A percentile compares a stretch with the other conserved stretches of the same genome.
phyloP scores from a whole-genome alignment of 2,113 vertebrate species.

The Campylomormyrus numenius region DNA sequence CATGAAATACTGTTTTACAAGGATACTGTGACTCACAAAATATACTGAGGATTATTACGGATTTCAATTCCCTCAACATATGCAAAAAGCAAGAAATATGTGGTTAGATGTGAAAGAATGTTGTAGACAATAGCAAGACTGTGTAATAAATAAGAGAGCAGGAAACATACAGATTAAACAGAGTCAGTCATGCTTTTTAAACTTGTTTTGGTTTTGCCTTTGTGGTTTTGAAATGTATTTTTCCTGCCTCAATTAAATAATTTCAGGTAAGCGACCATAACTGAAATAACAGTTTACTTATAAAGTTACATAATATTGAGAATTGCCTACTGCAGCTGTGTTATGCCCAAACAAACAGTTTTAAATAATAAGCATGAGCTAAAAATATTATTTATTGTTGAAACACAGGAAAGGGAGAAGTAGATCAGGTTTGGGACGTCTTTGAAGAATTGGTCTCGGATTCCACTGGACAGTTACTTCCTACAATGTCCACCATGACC shows the following conservation, averaged over 20 bases:
- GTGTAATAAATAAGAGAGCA: not conserved
- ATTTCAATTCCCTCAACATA: not conserved
- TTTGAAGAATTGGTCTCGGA: not conserved
- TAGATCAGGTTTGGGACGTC: not conserved
- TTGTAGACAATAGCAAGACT: not conserved
- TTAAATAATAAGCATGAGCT: not conserved
- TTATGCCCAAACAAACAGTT: not conserved
- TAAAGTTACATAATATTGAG: not conserved
- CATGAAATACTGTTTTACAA: not conserved
- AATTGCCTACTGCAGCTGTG: not conserved
- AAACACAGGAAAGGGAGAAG: not conserved
- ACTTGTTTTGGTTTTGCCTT: constrained; percentile 32
- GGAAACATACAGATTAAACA: constrained; percentile 17
- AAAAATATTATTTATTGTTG: not conserved
- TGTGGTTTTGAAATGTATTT: not conserved
- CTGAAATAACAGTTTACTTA: not conserved
- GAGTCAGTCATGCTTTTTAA: constrained; percentile 35
- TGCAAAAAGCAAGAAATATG: not conserved
- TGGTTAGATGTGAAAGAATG: not conserved
- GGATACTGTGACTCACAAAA: not conserved
- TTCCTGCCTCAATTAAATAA: not conserved
- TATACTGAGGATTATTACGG: not conserved
- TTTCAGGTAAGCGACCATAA: constrained; percentile 22
- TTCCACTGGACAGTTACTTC: not conserved
- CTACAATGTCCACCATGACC: not conserved